phyloP scores from a whole-genome alignment of 2,888 invertebrate genomes.

The Microplitis manilae region DNA sequence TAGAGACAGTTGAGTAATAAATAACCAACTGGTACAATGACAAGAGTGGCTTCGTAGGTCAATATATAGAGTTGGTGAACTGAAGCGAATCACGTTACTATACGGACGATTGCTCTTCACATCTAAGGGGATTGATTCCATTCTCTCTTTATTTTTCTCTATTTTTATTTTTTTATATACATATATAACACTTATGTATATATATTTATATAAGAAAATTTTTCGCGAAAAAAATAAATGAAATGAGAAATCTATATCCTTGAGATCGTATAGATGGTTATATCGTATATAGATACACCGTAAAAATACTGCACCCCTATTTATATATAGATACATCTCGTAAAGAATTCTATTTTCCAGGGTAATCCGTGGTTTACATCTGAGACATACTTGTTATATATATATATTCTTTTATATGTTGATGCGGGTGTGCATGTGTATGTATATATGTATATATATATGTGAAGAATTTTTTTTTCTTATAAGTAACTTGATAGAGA shows the following conservation, averaged over 20 bases:
- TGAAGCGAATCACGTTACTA: slow-evolving; percentile 52
- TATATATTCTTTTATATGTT: slow-evolving; percentile 19
- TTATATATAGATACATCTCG: slow-evolving; percentile 43
- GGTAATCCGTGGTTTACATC: slow-evolving; percentile 65
- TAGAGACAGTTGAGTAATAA: slow-evolving; percentile 35
- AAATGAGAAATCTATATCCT: slow-evolving; percentile 21
- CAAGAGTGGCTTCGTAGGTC: slow-evolving; percentile 35
- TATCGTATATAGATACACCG: slow-evolving; percentile 44
- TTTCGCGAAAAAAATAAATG: slow-evolving; percentile 10
- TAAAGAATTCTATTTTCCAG: slow-evolving; percentile 66
- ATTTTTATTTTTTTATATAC: slow-evolving; percentile 42
- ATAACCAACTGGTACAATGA: slow-evolving; percentile 38
- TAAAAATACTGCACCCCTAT: neutral
- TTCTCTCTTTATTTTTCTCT: slow-evolving; percentile 16
- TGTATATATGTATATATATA: too few species aligned
- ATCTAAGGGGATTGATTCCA: slow-evolving; percentile 37
- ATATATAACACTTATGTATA: slow-evolving; percentile 31
- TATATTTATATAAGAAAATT: slow-evolving; percentile 5
- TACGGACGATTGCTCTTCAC: slow-evolving; percentile 53
- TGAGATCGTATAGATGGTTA: slow-evolving; percentile 44
- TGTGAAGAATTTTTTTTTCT: slow-evolving; percentile 19
- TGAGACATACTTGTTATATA: slow-evolving; percentile 50
- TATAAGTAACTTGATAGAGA: slow-evolving; percentile 27
- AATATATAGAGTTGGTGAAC: slow-evolving; percentile 41
- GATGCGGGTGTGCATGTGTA: too few species aligned